phyloP scores from a whole-genome alignment of 53 echinoderm and acorn worm genomes.

The Mesocentrotus franciscanus region DNA sequence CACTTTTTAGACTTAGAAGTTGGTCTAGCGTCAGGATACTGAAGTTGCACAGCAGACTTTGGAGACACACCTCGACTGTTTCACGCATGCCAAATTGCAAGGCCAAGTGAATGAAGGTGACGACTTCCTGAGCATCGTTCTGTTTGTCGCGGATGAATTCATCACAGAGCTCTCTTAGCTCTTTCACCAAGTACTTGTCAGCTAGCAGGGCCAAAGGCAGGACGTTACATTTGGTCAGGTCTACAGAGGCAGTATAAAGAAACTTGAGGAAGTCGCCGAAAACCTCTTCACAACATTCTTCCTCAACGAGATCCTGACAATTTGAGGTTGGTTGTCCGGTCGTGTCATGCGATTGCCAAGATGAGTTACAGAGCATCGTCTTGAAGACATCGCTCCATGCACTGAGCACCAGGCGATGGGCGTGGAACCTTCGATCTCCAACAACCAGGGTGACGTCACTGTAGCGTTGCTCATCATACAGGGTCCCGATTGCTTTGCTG shows the following conservation, averaged over 20 bases:
- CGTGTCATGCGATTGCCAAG: conserved; percentile 33
- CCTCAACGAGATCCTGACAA: conserved; percentile 46
- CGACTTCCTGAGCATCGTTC: conserved; percentile 19
- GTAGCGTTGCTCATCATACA: conserved; percentile 26
- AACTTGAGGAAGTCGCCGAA: conserved; percentile 82
- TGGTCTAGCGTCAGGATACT: conserved; percentile 11
- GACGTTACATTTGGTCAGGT: conserved; percentile 72
- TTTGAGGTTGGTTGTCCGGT: neutral
- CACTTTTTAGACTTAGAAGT: conserved; percentile 13
- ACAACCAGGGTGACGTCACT: conserved; percentile 83
- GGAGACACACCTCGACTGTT: neutral
- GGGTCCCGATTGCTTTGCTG: neutral
- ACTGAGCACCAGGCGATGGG: conserved; percentile 81
- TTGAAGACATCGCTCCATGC: conserved; percentile 89
- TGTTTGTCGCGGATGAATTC: conserved; percentile 50
- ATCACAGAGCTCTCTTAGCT: conserved; percentile 75
- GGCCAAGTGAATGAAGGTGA: neutral
- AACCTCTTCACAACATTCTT: conserved; percentile 64
- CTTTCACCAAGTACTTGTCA: conserved; percentile 84
- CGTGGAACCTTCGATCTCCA: conserved; percentile 69
- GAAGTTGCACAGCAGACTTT: conserved; percentile 19
- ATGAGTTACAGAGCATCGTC: conserved; percentile 65
- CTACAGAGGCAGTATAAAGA: conserved; percentile 77
- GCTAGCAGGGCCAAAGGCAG: conserved; percentile 74
- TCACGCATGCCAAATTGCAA: neutral